Base-by-base conservation (phyloP, 2,113 vertebrate species). In the Mormyrus lacerda region DNA sequence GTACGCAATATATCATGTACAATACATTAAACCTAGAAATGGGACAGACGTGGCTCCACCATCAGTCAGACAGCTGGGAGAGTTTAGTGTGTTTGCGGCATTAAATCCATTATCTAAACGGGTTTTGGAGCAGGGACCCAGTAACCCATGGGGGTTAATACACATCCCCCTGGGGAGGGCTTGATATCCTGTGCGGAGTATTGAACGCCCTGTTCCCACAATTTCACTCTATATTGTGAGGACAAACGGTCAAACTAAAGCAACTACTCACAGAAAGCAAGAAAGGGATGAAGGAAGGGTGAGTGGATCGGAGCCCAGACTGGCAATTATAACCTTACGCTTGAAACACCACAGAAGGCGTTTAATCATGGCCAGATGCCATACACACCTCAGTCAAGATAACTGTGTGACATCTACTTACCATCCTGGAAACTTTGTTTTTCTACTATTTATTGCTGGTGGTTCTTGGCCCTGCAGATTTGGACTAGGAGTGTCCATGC, bases 1-100 rank as follows among this genome's bases (percentile, higher is more conserved):
- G 9, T 69, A 4, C 1, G n/a, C 61, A 69, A 69, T 31, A 11
- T 69, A 69, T 11, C 61, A 31, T 13, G 24, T 69, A 1, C 31
- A 27, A 27, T 65, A 31, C 10, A 13, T 65, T 91, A 87, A 88
- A 90, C 91, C 88, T 45, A 44, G 55, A 61, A n/a, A 24, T 61
- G 24, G 24, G 55, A 61, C 21, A 9, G 24, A 61, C 55, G 1
- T 61, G 55, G 24, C 24, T n/a, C 24, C 55, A 3, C 24, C 55
- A 24, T 61, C 55, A n/a, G 24, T n/a, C 55, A 61, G 21, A n/a
- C 55, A 61, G 55, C 55, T 61, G 55, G 55, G 55, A 61, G 24
- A 61, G 21, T 61, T 55, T 55, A 21, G 5, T 7, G 19, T 55
- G 5, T 55, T 24, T 55, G 53, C 5, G 5, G 17, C 58, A 27